Conservation (phyloP, 2,113 vertebrate species). For the Takifugu bimaculatus region DNA sequence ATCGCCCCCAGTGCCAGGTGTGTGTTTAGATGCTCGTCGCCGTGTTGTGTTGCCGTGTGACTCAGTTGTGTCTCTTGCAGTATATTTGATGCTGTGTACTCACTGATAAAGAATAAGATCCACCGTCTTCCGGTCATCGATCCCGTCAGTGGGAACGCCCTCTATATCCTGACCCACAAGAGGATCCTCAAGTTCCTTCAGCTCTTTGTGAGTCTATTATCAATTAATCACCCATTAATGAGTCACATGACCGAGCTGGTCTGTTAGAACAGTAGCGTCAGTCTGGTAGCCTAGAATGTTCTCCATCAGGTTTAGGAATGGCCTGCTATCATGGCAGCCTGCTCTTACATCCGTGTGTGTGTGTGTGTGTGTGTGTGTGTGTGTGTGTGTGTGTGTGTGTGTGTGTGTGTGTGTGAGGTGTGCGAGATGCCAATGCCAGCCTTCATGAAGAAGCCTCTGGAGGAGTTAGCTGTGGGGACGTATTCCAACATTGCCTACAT, state of each 20-base stretch:
- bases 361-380: no score
- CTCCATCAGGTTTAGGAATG: no score
- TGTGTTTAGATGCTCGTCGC: neutral
- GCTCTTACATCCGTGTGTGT: neutral
- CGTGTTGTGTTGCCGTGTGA: neutral
- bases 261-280: no score
- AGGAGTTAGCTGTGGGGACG: slow-evolving; percentile 90
- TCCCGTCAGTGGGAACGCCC: slow-evolving; percentile 93
- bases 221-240: no score
- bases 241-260: neutral
- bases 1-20: slow-evolving; percentile 92
- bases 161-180: slow-evolving; percentile 99
- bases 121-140: slow-evolving; percentile 96
- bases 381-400: no score
- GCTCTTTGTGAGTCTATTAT: slow-evolving; percentile 89
- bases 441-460: slow-evolving; percentile 94
- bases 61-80: slow-evolving; percentile 34
- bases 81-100: slow-evolving; percentile 93
- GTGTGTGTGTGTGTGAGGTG: slow-evolving; percentile 76
- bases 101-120: slow-evolving; percentile 97
- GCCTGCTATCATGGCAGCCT: no score
- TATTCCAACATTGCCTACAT: slow-evolving; percentile 96
- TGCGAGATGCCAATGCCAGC: slow-evolving; percentile 98
- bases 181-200: slow-evolving; percentile 99
- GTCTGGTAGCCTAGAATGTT: no score